Conservation (phyloP, 2,888 invertebrate species). For the Nomada hirtipes region DNA sequence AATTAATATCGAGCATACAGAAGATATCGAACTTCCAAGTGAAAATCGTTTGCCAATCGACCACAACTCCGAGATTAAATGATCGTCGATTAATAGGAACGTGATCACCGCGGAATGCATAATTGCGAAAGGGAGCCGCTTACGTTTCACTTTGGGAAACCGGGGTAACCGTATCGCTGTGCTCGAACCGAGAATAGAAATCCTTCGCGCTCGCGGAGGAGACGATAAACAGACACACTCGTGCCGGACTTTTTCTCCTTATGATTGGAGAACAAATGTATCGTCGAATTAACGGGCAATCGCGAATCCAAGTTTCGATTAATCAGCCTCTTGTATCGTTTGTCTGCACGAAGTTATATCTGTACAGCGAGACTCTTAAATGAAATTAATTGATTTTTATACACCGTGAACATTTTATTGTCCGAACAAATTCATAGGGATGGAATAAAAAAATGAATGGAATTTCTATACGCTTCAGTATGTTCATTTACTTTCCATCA, state of each 20-base stretch:
- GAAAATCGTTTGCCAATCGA: no score
- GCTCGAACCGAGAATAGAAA: constrained; percentile 20
- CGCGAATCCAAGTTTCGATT: not conserved
- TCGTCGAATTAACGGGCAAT: not conserved
- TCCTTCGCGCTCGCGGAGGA: constrained; percentile 12
- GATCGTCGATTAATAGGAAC: constrained; percentile 71
- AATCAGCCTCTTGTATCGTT: not conserved
- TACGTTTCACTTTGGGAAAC: constrained; percentile 49
- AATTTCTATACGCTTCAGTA: no score
- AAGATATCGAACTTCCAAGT: no score
- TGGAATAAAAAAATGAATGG: no score
- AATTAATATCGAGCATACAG: no score
- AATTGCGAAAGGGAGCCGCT: constrained; percentile 66
- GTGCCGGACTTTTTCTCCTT: not conserved
- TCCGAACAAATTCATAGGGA: no score
- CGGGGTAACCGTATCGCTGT: constrained; percentile 31
- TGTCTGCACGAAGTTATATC: not conserved
- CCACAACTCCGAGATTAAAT: constrained; percentile 8
- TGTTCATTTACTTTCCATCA: no score
- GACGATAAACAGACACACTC: not conserved
- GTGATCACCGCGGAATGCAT: constrained; percentile 64
- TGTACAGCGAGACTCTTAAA: not conserved
- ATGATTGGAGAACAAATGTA: not conserved
- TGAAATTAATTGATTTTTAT: not conserved
- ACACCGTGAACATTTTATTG: no score